Conservation (phyloP, 2,113 vertebrate species). For the Prinia subflava region DNA sequence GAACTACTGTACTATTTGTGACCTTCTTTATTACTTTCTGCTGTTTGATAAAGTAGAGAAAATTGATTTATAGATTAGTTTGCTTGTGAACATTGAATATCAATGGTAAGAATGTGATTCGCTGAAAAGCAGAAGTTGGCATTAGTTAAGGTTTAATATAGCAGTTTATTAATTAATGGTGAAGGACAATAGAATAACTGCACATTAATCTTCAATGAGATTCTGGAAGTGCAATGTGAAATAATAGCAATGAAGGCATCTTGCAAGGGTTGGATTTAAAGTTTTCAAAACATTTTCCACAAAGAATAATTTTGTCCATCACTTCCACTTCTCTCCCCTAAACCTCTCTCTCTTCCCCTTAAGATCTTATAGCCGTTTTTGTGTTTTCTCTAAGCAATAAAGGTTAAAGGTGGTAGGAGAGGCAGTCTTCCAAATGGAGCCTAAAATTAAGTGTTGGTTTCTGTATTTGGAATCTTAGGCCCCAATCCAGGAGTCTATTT, state of each 20-base stretch:
- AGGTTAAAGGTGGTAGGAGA: constrained; percentile 40
- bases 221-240: not conserved
- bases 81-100: constrained; percentile 67
- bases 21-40: constrained; percentile 79
- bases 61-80: constrained; percentile 73
- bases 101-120: constrained; percentile 27
- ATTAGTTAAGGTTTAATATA: constrained; percentile 40
- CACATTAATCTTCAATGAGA: constrained; percentile 11
- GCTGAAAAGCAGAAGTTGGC: not conserved
- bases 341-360: not conserved
- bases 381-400: constrained; percentile 2
- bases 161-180: constrained; percentile 62
- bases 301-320: not conserved
- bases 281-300: not conserved
- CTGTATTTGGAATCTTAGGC: constrained; percentile 49
- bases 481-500: constrained; percentile 50
- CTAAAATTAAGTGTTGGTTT: constrained; percentile 49
- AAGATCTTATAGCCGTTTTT: not conserved
- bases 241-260: not conserved
- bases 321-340: not conserved
- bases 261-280: not conserved
- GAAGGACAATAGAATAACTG: constrained; percentile 23
- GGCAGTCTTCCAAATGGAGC: constrained; percentile 34
- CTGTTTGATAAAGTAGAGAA: constrained; percentile 74
- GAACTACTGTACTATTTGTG: constrained; percentile 78